A percentile compares a stretch with the other conserved stretches of the same genome.
Conservation (phyloP, 2,113 vertebrate species). For the Zosterops lateralis region DNA sequence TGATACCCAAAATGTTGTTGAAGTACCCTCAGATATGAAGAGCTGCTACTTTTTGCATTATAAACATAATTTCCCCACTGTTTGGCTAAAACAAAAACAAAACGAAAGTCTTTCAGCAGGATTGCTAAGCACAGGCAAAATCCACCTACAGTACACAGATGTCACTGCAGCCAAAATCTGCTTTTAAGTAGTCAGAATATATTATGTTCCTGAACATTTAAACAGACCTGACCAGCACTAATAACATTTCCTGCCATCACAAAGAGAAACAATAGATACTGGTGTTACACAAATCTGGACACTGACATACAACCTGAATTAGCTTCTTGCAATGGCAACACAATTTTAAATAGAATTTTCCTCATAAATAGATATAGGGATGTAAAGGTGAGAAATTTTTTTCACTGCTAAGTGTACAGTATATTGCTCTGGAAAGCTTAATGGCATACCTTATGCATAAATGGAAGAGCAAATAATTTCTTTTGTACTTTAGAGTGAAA, state of each 20-base stretch:
- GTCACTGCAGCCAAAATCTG: not conserved
- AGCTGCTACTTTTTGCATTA: not conserved
- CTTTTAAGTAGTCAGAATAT: not conserved
- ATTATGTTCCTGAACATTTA: not conserved
- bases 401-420: not conserved
- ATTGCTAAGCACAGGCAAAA: not conserved
- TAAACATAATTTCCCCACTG: not conserved
- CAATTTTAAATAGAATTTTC: not conserved
- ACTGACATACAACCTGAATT: not conserved
- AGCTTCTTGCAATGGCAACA: not conserved
- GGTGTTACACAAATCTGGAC: not conserved
- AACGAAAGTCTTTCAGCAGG: not conserved
- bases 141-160: not conserved
- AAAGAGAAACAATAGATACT: not conserved
- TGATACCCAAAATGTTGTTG: not conserved
- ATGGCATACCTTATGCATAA: not conserved
- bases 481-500: not conserved
- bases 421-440: not conserved
- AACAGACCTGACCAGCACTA: not conserved
- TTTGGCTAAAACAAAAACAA: not conserved
- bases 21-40: not conserved
- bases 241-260: not conserved
- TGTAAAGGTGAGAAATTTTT: not conserved
- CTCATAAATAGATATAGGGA: not conserved
- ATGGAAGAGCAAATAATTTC: not conserved